phyloP scores from a whole-genome alignment of 2,113 vertebrate species.

The Ochotona princeps region DNA sequence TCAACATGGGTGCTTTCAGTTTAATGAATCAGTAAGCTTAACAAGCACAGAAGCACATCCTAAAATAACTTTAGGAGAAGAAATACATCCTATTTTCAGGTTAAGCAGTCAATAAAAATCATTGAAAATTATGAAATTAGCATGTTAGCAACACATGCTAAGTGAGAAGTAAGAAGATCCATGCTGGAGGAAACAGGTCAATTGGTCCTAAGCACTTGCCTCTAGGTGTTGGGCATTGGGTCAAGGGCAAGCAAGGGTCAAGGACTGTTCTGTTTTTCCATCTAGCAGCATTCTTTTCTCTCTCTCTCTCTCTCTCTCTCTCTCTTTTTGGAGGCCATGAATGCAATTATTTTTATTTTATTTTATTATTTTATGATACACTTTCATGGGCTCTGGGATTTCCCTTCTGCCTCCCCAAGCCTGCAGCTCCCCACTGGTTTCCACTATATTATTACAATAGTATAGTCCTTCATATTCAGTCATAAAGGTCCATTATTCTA shows the following conservation, averaged over 20 bases:
- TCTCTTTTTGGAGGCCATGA: too few relatives aligned
- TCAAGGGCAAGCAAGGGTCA: not conserved
- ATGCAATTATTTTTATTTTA: too few relatives aligned
- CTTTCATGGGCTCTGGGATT: too few relatives aligned
- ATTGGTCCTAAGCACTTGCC: not conserved
- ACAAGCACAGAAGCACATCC: not conserved
- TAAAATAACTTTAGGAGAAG: constrained; percentile 46
- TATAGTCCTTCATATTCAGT: too few relatives aligned
- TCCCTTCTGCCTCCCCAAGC: too few relatives aligned
- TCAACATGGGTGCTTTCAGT: not conserved
- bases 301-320: not conserved
- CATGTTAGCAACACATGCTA: not conserved
- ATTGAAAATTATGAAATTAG: constrained; percentile 38
- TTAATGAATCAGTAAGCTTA: constrained; percentile 14
- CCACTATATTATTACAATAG: too few relatives aligned
- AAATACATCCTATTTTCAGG: not conserved
- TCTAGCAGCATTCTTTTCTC: not conserved
- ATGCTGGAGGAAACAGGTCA: not conserved
- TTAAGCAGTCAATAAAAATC: not conserved
- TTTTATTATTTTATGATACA: too few relatives aligned
- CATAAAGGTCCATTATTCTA: too few relatives aligned
- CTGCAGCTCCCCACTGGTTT: too few relatives aligned
- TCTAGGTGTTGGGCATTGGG: not conserved
- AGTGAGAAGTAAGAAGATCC: constrained; percentile 4
- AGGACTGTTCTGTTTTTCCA: too few relatives aligned